Percentiles rank a stretch among this genome's conserved stretches.
Conservation (phyloP, 2,113 vertebrate species). For the Limnothrissa miodon region DNA sequence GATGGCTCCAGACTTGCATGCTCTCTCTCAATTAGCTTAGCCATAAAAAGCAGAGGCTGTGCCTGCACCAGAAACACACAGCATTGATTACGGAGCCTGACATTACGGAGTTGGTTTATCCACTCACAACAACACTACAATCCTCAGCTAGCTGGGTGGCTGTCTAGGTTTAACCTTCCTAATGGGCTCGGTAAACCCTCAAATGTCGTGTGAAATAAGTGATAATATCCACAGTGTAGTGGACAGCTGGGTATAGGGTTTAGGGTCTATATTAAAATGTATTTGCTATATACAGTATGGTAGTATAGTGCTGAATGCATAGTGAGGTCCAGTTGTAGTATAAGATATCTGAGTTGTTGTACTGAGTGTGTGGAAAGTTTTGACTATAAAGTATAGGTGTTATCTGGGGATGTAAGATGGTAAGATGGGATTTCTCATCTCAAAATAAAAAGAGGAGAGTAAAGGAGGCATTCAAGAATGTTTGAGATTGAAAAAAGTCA, state of each 20-base stretch:
- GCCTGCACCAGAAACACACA: background rate
- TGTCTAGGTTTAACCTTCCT: background rate
- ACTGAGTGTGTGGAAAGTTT: background rate
- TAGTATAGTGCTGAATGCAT: background rate
- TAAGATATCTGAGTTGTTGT: background rate
- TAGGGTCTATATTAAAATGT: background rate
- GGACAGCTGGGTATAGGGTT: background rate
- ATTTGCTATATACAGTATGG: background rate
- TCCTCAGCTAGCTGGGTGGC: background rate
- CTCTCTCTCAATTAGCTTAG: background rate
- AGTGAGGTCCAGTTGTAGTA: background rate
- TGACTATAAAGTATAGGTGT: no score
- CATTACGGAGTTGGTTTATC: no score
- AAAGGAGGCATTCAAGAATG: no score
- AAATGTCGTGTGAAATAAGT: background rate
- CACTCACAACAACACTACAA: background rate
- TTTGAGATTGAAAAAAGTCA: no score
- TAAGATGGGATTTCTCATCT: no score
- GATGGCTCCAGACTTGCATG: background rate
- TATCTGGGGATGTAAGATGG: no score
- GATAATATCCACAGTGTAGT: background rate
- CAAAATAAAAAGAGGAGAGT: no score
- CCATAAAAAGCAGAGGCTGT: background rate
- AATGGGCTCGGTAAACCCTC: background rate
- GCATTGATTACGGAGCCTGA: no score